phyloP scores from a whole-genome alignment of 2,113 vertebrate genomes.

The Prunella fulvescens region DNA sequence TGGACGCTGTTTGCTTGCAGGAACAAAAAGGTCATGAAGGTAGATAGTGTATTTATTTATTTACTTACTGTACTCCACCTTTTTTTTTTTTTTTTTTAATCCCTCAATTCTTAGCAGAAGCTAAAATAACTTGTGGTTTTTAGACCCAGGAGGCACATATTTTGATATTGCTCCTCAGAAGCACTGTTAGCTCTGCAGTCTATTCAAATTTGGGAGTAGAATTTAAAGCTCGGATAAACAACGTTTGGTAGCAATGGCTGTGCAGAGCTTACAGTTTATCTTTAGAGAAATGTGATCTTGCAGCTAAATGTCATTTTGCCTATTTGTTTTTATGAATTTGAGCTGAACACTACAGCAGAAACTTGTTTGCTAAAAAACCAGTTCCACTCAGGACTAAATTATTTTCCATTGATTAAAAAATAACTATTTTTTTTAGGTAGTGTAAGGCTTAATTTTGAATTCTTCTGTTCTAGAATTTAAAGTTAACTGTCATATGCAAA shows the following conservation, averaged over 20 bases:
- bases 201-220: constrained; percentile 58
- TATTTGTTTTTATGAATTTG: constrained; percentile 2
- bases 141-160: constrained; percentile 43
- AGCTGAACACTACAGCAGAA: not conserved
- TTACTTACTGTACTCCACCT: constrained; percentile 16
- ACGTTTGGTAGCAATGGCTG: constrained; percentile 19
- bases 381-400: not conserved
- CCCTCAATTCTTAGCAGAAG: constrained; percentile 45
- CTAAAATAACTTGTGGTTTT: constrained; percentile 45
- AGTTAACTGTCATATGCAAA: not conserved
- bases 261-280: constrained; percentile 18
- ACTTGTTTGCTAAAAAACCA: not conserved
- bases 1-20: constrained; percentile 57
- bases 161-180: constrained; percentile 60
- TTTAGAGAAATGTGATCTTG: constrained; percentile 12
- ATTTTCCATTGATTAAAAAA: not conserved
- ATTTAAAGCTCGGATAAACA: constrained; percentile 38
- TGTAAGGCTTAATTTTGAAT: not conserved
- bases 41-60: constrained; percentile 55
- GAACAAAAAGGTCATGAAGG: constrained; percentile 42
- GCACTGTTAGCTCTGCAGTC: constrained; percentile 24
- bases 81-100: not conserved
- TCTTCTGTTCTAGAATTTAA: not conserved
- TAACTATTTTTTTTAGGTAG: not conserved
- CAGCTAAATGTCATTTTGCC: not conserved